phyloP scores from a whole-genome alignment of 2,113 vertebrate genomes.

The Equus przewalskii region DNA sequence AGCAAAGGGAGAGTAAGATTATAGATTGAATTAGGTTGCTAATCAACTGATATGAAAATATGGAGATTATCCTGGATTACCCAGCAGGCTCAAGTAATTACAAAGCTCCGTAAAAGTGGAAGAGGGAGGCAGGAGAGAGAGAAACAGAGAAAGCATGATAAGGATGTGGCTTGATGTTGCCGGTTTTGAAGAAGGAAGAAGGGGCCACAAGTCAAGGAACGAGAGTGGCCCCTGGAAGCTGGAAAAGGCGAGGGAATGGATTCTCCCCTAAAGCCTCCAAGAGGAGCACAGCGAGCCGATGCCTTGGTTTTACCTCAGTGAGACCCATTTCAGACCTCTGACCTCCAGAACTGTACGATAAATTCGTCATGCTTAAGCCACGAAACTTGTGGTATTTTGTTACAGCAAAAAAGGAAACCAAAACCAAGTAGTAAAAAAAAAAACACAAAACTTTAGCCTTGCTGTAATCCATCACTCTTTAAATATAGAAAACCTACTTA shows the following conservation, averaged over 20 bases:
- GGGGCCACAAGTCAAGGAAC: background rate
- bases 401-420: background rate
- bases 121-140: background rate
- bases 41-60: background rate
- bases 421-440: background rate
- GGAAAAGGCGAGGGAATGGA: background rate
- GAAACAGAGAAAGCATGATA: background rate
- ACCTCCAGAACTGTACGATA: background rate
- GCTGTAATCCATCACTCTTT: background rate
- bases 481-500: background rate
- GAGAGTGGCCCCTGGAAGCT: background rate
- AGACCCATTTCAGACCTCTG: background rate
- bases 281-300: background rate
- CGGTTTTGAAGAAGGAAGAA: background rate
- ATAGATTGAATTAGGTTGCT: background rate
- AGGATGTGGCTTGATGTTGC: background rate
- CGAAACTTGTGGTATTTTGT: background rate
- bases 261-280: background rate
- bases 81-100: background rate
- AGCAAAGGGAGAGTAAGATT: background rate
- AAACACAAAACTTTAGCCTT: background rate
- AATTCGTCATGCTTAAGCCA: background rate
- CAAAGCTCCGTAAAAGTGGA: background rate
- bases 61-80: background rate
- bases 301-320: background rate